Base-by-base conservation (phyloP, 2,888 invertebrate genomes). In the Gymnocheta viridis region DNA sequence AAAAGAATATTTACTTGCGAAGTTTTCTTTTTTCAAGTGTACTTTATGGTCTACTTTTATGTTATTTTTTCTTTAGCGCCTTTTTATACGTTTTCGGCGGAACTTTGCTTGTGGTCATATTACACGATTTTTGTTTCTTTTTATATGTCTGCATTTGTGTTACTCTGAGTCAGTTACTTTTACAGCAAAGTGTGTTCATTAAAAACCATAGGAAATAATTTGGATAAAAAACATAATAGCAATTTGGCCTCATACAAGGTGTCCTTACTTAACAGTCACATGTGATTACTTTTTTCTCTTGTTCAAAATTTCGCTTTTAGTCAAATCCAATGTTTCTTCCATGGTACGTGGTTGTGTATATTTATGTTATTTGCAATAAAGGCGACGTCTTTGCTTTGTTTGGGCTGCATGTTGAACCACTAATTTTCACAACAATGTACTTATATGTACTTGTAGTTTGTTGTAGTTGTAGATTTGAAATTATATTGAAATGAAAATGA, bases 21-120 rank as follows among this genome's bases (percentile, higher is more conserved):
- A 32, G 14, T 24, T 32, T 47, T 24, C 22, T 73, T 64, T 22
- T 47, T 73, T 49, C 10, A 58, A 49, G 62, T 72, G 47, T 58
- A 58, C 14, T 64, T 27, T 47, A 74, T 9, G 32, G 58, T 10
- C 35, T 29, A 10, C 24, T 54, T 72, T 7, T 62, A 27, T 78
- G 9, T 14, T 19, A 29, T 24, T 49, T 47, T 32, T 51, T 19
- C 17, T 41, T n/a, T 10, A 41, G 38, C 17, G 35, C 14, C 17
- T 22, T 22, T 38, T 29, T 41, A 14, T n/a, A 41, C n/a, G 70
- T 76, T 49, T 64, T 76, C 60, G 51, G 76, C 24, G 70, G 70
- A 82, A 77, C 77, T 82, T 72, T 49, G 49, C 82, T 76, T 82
- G 70, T 76, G 82, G 76, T 70, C 70, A 77, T 76, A 72, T 70